Percentiles rank a stretch among this genome's conserved stretches.
Conservation (phyloP, 2,113 vertebrate genomes). For the Cyprinodon variegatus region DNA sequence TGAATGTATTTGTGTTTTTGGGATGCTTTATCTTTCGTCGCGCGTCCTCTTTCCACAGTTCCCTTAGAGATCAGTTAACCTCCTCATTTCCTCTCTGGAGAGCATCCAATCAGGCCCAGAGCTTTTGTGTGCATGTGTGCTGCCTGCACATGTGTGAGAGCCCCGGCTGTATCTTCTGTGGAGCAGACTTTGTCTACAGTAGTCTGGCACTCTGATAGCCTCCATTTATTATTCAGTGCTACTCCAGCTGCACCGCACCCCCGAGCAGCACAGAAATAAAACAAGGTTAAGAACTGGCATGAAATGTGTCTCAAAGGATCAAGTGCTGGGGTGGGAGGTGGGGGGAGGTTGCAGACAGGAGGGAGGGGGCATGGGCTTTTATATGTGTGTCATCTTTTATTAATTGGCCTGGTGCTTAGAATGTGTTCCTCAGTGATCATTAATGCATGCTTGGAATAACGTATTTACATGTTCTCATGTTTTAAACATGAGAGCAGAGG, state of each 20-base stretch:
- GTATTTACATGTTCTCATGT: conserved; percentile 81
- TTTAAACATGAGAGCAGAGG: conserved; percentile 72
- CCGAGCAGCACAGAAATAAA: conserved; percentile 67
- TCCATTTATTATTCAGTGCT: conserved; percentile 73
- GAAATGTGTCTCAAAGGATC: conserved; percentile 72
- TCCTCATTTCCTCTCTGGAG: conserved; percentile 65
- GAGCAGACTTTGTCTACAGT: conserved; percentile 46
- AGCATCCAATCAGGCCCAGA: conserved; percentile 42
- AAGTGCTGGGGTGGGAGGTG: conserved; percentile 50
- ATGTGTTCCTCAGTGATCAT: conserved; percentile 74
- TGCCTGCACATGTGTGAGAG: neutral
- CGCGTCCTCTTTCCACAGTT: conserved; percentile 50
- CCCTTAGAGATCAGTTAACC: conserved; percentile 69
- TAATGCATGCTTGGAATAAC: conserved; percentile 78
- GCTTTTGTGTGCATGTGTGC: conserved; percentile 28
- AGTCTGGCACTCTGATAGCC: conserved; percentile 55
- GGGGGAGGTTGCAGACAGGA: conserved; percentile 10
- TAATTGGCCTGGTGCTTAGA: conserved; percentile 76
- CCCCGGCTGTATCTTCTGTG: conserved; percentile 37
- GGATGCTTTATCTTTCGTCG: conserved; percentile 49
- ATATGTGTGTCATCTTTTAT: conserved; percentile 77
- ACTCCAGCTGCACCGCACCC: conserved; percentile 55
- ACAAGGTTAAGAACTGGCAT: conserved; percentile 76
- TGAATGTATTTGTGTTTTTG: conserved; percentile 49
- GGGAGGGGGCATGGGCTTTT: conserved; percentile 57